Evolutionary conservation across 2,888 invertebrate genomes (phyloP), one percentile per base, ranked within the genome.

Genomic region (Scaptomyza cyrtandrae): DNA sequence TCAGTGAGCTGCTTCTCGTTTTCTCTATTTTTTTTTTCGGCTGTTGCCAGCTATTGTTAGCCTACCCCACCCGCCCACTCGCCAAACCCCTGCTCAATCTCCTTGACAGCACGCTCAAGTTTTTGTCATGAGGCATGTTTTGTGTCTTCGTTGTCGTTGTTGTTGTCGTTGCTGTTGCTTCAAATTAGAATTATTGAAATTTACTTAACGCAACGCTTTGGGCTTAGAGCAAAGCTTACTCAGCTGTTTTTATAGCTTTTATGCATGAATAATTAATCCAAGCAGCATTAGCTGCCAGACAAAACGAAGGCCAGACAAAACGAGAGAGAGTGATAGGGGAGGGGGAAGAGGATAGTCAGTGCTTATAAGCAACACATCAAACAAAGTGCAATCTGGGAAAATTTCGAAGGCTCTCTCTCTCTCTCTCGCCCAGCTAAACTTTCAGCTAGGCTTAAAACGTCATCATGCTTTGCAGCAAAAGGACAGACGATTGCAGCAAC

Each of bases 181-280:
- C 70, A 75, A 83, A 75, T 83, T 86, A 70, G 80, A 83, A 86
- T 86, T 83, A 86, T 83, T 83, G 83, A 83, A 83, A 83, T 83
- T 83, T 86, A 56, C 71, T 74, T 71, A 80, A 65, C 61, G 61
- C 70, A 39, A 41, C 37, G 62, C 61, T 46, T 37, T 41, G 65
- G 53, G 24, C 53, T 65, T 62, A 16, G 16, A 65, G 63, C 75
- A 31, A 29, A 68, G 57, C 50, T 49, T 58, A 78, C 76, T 74
- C 86, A 78, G 86, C 80, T 83, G 83, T 72, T 73, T 76, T 77
- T 69, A 65, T 80, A 50, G 73, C 68, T 63, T 69, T 69, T 52
- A 49, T 70, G 75, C 75, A 56, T 61, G 66, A 67, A 83, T 83
- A 86, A 78, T 83, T 71, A 86, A 83, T 83, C 62, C 66, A 41